Conservation (phyloP, 2,888 invertebrate genomes). For the Nomada fabriciana region DNA sequence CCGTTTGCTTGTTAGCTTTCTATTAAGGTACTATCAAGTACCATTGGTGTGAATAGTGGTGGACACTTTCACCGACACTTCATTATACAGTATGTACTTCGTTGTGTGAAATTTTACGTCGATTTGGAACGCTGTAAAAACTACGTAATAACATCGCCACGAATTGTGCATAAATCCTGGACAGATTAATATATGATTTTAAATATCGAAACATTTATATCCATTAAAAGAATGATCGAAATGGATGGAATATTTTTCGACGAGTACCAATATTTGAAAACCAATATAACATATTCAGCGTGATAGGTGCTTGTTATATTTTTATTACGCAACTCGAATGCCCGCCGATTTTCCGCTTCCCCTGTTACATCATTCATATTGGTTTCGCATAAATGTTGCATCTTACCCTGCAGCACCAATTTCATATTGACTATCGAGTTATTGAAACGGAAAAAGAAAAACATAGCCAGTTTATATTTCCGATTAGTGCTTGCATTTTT, state of each 20-base stretch:
- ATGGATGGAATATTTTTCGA: conserved; percentile 3
- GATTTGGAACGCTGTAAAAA: too few species aligned
- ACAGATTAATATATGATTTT: background rate
- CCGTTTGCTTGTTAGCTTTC: background rate
- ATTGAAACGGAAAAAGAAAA: background rate
- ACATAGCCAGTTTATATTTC: too few species aligned
- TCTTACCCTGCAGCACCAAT: background rate
- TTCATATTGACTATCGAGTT: background rate
- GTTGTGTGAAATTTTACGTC: too few species aligned
- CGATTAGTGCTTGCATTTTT: too few species aligned
- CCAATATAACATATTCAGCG: conserved; percentile 3
- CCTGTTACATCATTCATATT: conserved; percentile 7
- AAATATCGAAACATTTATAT: background rate
- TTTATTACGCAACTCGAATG: conserved; percentile 10
- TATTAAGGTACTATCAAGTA: background rate
- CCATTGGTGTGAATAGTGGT: background rate
- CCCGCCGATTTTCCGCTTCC: background rate
- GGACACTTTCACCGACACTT: too few species aligned
- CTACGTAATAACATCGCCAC: too few species aligned
- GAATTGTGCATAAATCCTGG: background rate
- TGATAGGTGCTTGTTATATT: conserved; percentile 17
- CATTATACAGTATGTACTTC: too few species aligned
- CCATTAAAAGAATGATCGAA: background rate
- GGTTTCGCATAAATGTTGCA: conserved; percentile 6
- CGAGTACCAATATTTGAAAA: background rate